These are phyloP conservation scores for Prunella himalayana DNA, from an alignment of 2,113 vertebrate genomes.

Conservation along the genomic window DNA sequence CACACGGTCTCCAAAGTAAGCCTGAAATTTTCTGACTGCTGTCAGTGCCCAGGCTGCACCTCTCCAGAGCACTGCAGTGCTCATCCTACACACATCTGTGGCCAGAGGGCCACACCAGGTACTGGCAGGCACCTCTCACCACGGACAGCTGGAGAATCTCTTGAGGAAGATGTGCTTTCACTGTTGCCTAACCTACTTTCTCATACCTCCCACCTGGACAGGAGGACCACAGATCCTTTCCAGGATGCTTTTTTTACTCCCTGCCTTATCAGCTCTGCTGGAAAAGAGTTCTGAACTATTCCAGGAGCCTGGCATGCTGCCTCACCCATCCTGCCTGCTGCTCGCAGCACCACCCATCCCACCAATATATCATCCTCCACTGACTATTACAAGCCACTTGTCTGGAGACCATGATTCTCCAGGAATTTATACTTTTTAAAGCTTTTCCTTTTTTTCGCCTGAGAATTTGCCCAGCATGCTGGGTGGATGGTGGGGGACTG, in stretches of 20 bases:
- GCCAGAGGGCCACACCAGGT: not conserved
- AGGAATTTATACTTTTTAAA: not conserved
- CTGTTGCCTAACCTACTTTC: not conserved
- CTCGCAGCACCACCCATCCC: not conserved
- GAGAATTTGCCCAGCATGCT: fast-evolving
- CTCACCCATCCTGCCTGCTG: not conserved
- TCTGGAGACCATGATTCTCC: not conserved
- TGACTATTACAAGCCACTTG: not conserved
- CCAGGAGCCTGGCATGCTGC: not conserved
- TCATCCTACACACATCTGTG: not conserved
- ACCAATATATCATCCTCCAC: not conserved
- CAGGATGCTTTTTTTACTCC: not conserved
- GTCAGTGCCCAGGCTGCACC: not conserved
- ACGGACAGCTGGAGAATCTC: not conserved
- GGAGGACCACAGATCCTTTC: not conserved
- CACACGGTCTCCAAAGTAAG: not conserved
- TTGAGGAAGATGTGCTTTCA: not conserved
- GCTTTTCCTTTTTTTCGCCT: not conserved
- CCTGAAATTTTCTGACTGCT: not conserved
- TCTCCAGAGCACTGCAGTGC: not conserved
- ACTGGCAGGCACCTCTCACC: not conserved
- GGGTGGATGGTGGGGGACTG: not conserved
- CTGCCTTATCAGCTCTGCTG: not conserved
- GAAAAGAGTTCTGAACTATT: not conserved
- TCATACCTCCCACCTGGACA: not conserved